A percentile compares a stretch with the other conserved stretches of the same genome.
These are phyloP conservation scores for Lysiphlebus fabarum DNA, from an alignment of 1,140 invertebrate species.

Conservation along the genomic window DNA sequence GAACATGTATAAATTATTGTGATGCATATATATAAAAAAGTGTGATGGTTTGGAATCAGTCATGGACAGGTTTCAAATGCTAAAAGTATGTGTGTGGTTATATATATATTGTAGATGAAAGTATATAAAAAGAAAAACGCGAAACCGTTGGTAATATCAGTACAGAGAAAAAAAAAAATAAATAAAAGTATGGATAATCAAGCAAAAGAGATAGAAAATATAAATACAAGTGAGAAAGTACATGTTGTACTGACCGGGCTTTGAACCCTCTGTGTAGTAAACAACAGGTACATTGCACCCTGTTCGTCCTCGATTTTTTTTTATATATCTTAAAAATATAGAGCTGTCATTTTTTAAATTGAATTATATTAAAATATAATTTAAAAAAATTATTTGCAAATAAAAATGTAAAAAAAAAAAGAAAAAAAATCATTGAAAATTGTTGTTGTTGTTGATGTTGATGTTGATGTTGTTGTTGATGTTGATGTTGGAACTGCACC, in stretches of 20 bases:
- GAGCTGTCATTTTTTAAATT: too few relatives aligned
- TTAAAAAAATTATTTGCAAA: too few relatives aligned
- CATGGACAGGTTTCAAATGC: background rate
- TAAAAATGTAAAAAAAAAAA: background rate
- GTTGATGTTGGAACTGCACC: too few relatives aligned
- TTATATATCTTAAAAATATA: too few relatives aligned
- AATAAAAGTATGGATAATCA: too few relatives aligned
- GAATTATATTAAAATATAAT: too few relatives aligned
- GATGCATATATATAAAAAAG: constrained; percentile 6
- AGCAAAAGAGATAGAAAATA: background rate
- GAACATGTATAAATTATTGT: background rate
- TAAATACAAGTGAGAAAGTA: constrained; percentile 8
- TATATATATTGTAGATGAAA: background rate
- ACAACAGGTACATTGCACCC: constrained; percentile 51
- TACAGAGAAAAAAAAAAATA: background rate
- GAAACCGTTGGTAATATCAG: background rate
- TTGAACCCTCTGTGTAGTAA: constrained; percentile 46
- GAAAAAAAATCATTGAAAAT: background rate
- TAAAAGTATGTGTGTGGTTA: background rate
- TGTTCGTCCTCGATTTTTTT: constrained; percentile 27
- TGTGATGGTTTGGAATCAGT: too few relatives aligned
- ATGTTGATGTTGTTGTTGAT: too few relatives aligned
- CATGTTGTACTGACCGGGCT: constrained; percentile 46
- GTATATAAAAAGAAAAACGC: constrained; percentile 4
- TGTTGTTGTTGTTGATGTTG: too few relatives aligned